Base-by-base conservation (phyloP, 2,797 vertebrate species). In the Sebastes nivosus region DNA sequence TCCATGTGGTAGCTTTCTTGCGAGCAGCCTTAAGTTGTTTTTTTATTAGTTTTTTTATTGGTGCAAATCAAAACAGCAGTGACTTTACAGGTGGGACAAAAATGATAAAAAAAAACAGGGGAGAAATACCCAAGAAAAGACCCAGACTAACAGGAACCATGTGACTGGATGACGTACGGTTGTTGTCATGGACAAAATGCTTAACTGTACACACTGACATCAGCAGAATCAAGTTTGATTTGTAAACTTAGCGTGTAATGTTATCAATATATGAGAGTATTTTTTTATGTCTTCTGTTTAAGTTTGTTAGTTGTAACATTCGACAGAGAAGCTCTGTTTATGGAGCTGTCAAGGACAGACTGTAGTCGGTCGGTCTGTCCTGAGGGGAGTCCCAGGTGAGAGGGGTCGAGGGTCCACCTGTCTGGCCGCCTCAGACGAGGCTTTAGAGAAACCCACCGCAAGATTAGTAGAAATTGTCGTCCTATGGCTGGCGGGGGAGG, bases 401-500 rank as follows among this genome's bases (percentile, higher is more conserved):
- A 14, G 52, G 64, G 70, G 75, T 67, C 55, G 3, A 22, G 79
- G 81, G 57, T 70, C 83, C 84, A 90, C 86, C 89, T 92, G 92
- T 90, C 87, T 67, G 75, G 20, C 24, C 4, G 24, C 79, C 67
- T 87, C 68, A 79, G 72, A 80, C 42, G 0, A 30, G 72, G 57
- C 65, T 86, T 87, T 69, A 73, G 52, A 9, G 50, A 70, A 70
- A 83, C 63, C 59, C 8, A 2, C 59, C 2, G 1, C 61, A 61
- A 87, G 87, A 85, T 91, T 77, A 78, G 65, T 75, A 76, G 74
- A 74, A 81, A 84, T 38, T 8, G 2, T 30, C 4, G 73, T 58
- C 74, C 79, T 60, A 69, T 24, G 82, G 80, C 14, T 34, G 77
- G 55, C 3, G 36, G 74, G 70, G 75, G 66, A 29, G 87, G 73